Evolutionary conservation across 2,113 vertebrate species (phyloP).

Genomic region (Pachycephala philippinensis): DNA sequence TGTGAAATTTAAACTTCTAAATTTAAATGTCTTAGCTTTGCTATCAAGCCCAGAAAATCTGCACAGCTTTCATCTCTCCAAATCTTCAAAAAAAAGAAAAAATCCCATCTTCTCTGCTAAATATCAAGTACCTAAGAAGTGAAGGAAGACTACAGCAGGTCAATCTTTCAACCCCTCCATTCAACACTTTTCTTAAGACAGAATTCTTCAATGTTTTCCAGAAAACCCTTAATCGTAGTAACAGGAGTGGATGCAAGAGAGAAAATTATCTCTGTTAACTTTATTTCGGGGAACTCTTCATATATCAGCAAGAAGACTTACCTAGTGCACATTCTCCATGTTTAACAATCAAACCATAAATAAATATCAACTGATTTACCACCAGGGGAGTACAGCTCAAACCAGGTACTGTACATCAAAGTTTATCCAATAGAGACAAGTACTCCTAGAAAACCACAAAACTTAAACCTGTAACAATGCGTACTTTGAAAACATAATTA

Average conservation of each 20-base stretch:
- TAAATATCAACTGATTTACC: background rate
- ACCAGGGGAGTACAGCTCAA: background rate
- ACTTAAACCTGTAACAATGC: background rate
- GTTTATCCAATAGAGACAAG: background rate
- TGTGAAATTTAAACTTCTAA: background rate
- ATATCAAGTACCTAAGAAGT: background rate
- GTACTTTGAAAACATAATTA: background rate
- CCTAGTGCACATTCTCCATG: background rate
- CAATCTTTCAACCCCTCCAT: background rate
- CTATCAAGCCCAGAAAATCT: background rate
- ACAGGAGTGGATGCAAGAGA: background rate
- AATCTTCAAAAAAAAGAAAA: background rate
- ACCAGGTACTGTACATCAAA: background rate
- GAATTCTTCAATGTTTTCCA: background rate
- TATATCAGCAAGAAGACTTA: background rate
- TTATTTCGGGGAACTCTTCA: background rate
- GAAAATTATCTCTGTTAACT: background rate
- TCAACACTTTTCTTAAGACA: background rate
- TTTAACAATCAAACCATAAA: background rate
- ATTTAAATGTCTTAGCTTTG: background rate
- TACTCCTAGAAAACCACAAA: background rate
- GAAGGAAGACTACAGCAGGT: background rate
- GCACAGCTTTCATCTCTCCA: background rate
- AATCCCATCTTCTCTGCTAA: background rate
- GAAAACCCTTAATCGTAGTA: background rate